Evolutionary conservation across 2,888 invertebrate species (phyloP).

Genomic region (Eledona agricola): DNA sequence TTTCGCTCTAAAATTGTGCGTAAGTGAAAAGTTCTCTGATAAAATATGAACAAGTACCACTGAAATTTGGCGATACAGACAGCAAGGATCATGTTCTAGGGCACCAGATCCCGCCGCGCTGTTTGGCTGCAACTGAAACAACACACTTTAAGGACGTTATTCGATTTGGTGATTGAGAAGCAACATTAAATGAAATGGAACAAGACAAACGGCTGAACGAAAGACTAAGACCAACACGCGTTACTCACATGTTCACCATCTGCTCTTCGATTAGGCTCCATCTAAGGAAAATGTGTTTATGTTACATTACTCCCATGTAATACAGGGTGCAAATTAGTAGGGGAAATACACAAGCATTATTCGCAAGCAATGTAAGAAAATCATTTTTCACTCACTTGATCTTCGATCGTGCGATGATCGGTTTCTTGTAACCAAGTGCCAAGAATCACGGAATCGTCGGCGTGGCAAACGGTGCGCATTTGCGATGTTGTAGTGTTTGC

Average conservation of each 20-base stretch:
- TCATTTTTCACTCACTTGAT: slow-evolving; percentile 78
- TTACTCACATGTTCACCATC: slow-evolving; percentile 84
- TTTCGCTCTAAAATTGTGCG: slow-evolving; percentile 65
- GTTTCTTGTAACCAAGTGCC: slow-evolving; percentile 97
- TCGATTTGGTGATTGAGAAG: slow-evolving; percentile 16
- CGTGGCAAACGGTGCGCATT: slow-evolving; percentile 82
- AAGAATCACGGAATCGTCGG: slow-evolving; percentile 89
- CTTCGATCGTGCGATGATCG: slow-evolving; percentile 95
- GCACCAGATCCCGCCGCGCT: slow-evolving; percentile 97
- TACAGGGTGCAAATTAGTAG: slow-evolving; percentile 29
- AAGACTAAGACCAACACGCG: slow-evolving; percentile 44
- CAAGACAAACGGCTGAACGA: slow-evolving; percentile 42
- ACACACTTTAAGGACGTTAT: neutral
- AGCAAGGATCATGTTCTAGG: slow-evolving; percentile 95
- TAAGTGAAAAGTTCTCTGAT: slow-evolving; percentile 4
- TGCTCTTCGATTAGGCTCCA: slow-evolving; percentile 84
- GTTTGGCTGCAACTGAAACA: slow-evolving; percentile 83
- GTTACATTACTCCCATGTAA: slow-evolving; percentile 31
- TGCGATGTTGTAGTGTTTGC: slow-evolving; percentile 90
- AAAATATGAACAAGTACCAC: slow-evolving; percentile 58
- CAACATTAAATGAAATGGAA: slow-evolving; percentile 41
- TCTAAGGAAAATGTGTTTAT: slow-evolving; percentile 65
- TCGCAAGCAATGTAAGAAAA: slow-evolving; percentile 4
- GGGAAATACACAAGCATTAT: slow-evolving; percentile 24
- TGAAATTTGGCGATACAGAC: slow-evolving; percentile 79